Evolutionary conservation across 2,113 vertebrate genomes (phyloP).

Genomic region (Hypanus sabinus): DNA sequence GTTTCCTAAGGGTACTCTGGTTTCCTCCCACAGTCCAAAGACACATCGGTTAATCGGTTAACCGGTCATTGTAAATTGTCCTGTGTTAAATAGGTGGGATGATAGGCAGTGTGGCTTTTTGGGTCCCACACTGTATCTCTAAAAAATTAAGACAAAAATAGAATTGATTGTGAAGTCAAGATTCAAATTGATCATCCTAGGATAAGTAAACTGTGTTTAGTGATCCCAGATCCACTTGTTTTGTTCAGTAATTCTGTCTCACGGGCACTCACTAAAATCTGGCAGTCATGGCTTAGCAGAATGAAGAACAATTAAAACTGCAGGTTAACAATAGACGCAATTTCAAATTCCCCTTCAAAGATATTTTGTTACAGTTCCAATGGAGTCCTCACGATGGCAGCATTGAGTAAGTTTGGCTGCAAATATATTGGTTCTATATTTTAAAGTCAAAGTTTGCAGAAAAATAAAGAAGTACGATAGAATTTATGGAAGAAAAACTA

Average conservation of each 20-base stretch:
- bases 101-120: too few species aligned
- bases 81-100: too few species aligned
- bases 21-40: too few species aligned
- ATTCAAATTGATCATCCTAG: too few species aligned
- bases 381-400: not conserved
- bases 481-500: too few species aligned
- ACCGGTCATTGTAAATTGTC: too few species aligned
- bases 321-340: not conserved
- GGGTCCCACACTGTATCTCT: too few species aligned
- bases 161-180: too few species aligned
- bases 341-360: not conserved
- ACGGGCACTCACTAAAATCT: not conserved
- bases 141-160: too few species aligned
- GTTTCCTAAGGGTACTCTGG: too few species aligned
- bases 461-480: too few species aligned
- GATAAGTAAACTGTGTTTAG: not conserved
- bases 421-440: not conserved
- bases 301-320: not conserved
- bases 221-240: not conserved
- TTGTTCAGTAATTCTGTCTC: not conserved
- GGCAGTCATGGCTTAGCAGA: not conserved
- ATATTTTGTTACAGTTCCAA: not conserved
- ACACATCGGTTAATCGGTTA: too few species aligned
- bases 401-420: not conserved
- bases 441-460: not conserved